Evolutionary conservation across 2,113 vertebrate genomes (phyloP).

Genomic region (Sula dactylatra): DNA sequence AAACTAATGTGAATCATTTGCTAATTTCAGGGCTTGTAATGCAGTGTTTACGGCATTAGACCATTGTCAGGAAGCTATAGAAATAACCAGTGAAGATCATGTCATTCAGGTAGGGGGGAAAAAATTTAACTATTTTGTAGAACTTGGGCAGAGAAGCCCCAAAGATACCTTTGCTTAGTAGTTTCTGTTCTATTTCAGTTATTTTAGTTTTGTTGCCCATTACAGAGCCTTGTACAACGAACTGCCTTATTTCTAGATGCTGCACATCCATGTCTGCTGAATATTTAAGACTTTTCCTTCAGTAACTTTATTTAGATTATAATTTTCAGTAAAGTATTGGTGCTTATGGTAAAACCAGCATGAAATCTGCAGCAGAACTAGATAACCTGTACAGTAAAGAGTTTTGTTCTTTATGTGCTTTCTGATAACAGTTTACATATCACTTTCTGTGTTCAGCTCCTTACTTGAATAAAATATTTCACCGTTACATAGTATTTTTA

Average conservation of each 20-base stretch:
- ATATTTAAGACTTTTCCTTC: neutral
- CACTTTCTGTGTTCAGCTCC: neutral
- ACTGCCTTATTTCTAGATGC: neutral
- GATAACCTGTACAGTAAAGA: neutral
- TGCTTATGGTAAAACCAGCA: neutral
- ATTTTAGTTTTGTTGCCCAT: neutral
- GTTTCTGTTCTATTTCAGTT: neutral
- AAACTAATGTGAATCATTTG: slow-evolving; percentile 48
- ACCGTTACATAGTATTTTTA: neutral
- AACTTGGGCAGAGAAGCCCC: neutral
- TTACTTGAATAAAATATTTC: neutral
- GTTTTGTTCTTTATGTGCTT: neutral
- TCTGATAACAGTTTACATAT: neutral
- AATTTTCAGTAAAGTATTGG: neutral
- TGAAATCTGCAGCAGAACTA: neutral
- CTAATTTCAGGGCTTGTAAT: slow-evolving; percentile 87
- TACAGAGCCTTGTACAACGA: neutral
- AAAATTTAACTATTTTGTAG: neutral
- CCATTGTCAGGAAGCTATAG: slow-evolving; percentile 92
- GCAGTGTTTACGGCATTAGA: slow-evolving; percentile 92
- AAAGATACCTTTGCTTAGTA: neutral
- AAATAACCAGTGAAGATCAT: slow-evolving; percentile 96
- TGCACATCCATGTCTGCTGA: neutral
- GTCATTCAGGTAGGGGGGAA: slow-evolving; percentile 86
- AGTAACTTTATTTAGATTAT: neutral